Conservation (phyloP, 2,113 vertebrate genomes). For the Cyanoramphus novaezelandiae region DNA sequence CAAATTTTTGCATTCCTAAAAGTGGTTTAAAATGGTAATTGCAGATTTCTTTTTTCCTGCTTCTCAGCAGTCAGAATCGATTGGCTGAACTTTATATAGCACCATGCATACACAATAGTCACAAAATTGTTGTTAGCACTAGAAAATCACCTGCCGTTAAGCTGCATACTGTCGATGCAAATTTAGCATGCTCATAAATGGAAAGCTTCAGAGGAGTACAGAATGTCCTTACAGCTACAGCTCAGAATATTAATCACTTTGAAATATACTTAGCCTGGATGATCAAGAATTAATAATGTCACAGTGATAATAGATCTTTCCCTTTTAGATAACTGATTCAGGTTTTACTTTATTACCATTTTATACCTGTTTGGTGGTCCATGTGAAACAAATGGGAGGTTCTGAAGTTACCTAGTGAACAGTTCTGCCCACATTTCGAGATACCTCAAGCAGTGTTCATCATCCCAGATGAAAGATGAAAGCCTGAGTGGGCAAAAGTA, state of each 20-base stretch:
- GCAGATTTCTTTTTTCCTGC: neutral
- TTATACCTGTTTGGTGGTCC: neutral
- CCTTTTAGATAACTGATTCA: conserved; percentile 30
- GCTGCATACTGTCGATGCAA: conserved; percentile 14
- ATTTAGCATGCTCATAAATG: conserved; percentile 43
- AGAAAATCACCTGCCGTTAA: conserved; percentile 29
- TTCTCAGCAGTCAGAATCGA: neutral
- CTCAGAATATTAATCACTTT: conserved; percentile 48
- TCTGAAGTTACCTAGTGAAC: neutral
- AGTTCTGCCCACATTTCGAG: neutral
- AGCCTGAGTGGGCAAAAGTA: neutral
- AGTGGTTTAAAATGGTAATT: neutral
- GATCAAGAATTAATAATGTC: conserved; percentile 5
- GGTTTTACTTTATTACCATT: conserved; percentile 8
- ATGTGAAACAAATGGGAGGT: conserved; percentile 9
- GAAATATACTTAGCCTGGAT: conserved; percentile 48
- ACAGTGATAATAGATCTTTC: conserved; percentile 10
- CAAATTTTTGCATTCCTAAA: neutral
- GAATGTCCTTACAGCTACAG: conserved; percentile 19
- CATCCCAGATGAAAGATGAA: neutral
- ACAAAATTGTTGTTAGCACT: neutral
- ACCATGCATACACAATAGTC: neutral
- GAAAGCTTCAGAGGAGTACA: conserved; percentile 19
- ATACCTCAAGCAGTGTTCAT: neutral
- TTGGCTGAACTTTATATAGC: neutral